Base-by-base conservation (phyloP, 2,797 vertebrate species). In the Silurus lanzhouensis region DNA sequence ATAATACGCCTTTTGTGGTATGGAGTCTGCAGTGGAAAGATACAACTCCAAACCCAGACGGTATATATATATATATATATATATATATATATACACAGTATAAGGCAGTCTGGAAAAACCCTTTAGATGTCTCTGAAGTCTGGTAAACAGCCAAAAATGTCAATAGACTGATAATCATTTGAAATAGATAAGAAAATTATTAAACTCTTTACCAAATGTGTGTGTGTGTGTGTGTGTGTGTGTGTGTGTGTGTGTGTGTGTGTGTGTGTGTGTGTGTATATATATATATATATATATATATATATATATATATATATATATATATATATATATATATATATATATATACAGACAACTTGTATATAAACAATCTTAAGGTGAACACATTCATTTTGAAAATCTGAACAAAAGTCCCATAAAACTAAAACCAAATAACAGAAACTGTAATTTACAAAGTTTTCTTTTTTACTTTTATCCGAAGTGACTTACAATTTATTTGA, bases 1-100 rank as follows among this genome's bases (percentile, higher is more conserved):
- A 79, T 64, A 80, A 80, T 48, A 80, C 0, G 60, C 38, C 12
- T 63, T 63, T 46, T 64, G 60, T 79, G 60, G 77, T 79, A 63
- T n/a, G 22, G 77, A 64, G 20, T 79, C 52, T 57, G 38, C 10
- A 61, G 12, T 63, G 58, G 31, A 15, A 25, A 31, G 74, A 58
- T 55, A 75, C 52, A 58, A 60, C 2, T 27, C 15, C 25, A 76
- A 58, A 38, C 25, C 25, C 52, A 77, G 55, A 6, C 27, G 57
- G 52, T 27, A 12, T 20, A 15, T 58, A 57, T 58, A 57, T 27
- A 76, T 57, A 38, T 38, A 38, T 38, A 38, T 38, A 38, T 38
- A 38, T 31, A 31, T 31, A 31, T 31, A 31, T 31, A 31, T 31
- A 31, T 58, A n/a, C n/a, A n/a, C n/a, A n/a, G 27, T 27, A 76